Evolutionary conservation across 2,113 vertebrate genomes (phyloP).

Genomic region (Pao palembangensis): DNA sequence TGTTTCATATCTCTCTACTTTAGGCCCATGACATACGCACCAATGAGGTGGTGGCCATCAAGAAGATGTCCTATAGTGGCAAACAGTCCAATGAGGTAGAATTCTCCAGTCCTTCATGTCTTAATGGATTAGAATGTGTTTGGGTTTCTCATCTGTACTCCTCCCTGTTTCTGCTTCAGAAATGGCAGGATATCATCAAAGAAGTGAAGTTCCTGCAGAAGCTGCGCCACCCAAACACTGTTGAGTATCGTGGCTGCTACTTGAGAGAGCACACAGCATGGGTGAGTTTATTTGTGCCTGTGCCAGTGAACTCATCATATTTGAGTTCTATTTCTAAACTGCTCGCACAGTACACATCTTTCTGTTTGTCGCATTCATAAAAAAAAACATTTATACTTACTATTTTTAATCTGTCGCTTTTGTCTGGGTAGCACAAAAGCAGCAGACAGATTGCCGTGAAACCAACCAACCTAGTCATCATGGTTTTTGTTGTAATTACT

Average conservation of each 20-base stretch:
- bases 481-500: neutral
- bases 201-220: slow-evolving; percentile 92
- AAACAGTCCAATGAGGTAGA: slow-evolving; percentile 90
- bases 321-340: slow-evolving; percentile 7
- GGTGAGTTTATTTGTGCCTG: slow-evolving; percentile 76
- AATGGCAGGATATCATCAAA: slow-evolving; percentile 95
- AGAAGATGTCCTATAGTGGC: slow-evolving; percentile 93
- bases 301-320: slow-evolving; percentile 18
- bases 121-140: neutral
- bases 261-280: slow-evolving; percentile 91
- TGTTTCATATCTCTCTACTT: neutral
- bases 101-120: neutral
- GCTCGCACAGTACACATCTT: neutral
- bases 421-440: too few relatives aligned
- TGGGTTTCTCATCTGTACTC: neutral
- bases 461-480: neutral
- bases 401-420: too few relatives aligned
- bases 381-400: too few relatives aligned
- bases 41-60: slow-evolving; percentile 93
- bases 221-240: slow-evolving; percentile 89
- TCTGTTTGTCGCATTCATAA: neutral
- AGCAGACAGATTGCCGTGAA: too few relatives aligned
- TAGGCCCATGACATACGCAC: slow-evolving; percentile 89
- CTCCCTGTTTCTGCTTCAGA: slow-evolving; percentile 68
- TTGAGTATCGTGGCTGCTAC: slow-evolving; percentile 91